Conservation (phyloP, 2,888 invertebrate species). For the Leptopilina drosophilae region DNA sequence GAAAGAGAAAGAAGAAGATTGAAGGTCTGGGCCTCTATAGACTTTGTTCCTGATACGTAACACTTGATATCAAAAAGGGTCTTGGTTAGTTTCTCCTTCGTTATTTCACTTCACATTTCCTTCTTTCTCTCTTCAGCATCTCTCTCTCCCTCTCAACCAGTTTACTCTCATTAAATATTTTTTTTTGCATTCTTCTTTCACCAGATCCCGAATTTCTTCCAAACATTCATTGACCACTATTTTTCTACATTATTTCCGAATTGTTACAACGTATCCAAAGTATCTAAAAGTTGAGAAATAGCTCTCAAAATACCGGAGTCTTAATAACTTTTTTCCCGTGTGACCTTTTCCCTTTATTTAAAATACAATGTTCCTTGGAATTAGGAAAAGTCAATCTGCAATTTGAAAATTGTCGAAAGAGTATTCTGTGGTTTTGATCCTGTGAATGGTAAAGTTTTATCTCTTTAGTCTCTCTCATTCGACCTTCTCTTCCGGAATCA, state of each 20-base stretch:
- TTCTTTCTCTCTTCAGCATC: background rate
- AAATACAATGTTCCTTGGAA: background rate
- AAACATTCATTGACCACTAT: too few relatives aligned
- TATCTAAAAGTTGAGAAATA: too few relatives aligned
- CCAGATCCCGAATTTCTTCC: too few relatives aligned
- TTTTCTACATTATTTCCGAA: too few relatives aligned
- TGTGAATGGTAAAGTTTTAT: conserved; percentile 22
- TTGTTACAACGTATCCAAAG: too few relatives aligned
- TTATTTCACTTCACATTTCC: background rate
- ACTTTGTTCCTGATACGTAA: conserved; percentile 55
- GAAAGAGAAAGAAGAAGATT: conserved; percentile 44
- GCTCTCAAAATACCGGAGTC: too few relatives aligned
- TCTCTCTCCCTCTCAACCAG: background rate
- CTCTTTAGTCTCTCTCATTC: conserved; percentile 1
- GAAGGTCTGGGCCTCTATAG: conserved; percentile 27
- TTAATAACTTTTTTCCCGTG: too few relatives aligned
- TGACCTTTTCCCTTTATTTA: too few relatives aligned
- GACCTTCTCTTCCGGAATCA: conserved; percentile 23
- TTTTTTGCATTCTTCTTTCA: background rate
- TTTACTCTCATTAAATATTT: background rate
- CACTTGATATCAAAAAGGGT: conserved; percentile 58
- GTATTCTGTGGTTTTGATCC: background rate
- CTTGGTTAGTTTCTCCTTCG: conserved; percentile 53
- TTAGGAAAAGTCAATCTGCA: background rate
- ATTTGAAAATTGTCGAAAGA: conserved; percentile 1